These are phyloP conservation scores for Aleiodes sp. DNA, from an alignment of 1,140 invertebrate species.

Conservation along the genomic window DNA sequence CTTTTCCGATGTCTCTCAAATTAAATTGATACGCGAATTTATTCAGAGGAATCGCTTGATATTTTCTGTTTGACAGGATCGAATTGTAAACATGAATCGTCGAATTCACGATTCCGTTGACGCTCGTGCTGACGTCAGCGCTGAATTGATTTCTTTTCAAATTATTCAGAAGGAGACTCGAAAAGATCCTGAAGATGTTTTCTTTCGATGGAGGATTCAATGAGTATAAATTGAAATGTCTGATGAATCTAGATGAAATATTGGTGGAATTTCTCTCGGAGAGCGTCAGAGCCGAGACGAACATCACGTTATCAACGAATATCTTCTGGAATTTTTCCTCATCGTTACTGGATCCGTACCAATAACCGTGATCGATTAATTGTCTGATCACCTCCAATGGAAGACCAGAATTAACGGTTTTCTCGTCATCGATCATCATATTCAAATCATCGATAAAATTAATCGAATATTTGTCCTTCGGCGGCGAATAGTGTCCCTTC, in stretches of 20 bases:
- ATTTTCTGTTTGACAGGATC: constrained; percentile 65
- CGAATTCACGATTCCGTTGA: constrained; percentile 70
- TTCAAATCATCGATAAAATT: constrained; percentile 79
- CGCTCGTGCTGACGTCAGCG: constrained; percentile 68
- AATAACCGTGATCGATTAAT: constrained; percentile 72
- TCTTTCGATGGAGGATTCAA: constrained; percentile 72
- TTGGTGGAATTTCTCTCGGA: constrained; percentile 65
- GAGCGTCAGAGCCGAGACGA: constrained; percentile 70
- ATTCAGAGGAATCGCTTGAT: constrained; percentile 66
- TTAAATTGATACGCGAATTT: constrained; percentile 77
- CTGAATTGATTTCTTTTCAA: constrained; percentile 70
- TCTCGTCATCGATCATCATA: constrained; percentile 65
- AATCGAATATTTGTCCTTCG: constrained; percentile 67
- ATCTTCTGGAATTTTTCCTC: constrained; percentile 68
- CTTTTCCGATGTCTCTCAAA: constrained; percentile 70
- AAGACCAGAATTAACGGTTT: constrained; percentile 62
- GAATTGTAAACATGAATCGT: constrained; percentile 72
- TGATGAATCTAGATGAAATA: constrained; percentile 71
- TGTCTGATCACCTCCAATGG: constrained; percentile 76
- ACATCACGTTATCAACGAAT: constrained; percentile 69
- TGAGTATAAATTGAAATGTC: constrained; percentile 73
- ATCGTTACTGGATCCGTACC: constrained; percentile 66
- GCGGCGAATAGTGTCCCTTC: constrained; percentile 69
- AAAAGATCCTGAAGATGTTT: constrained; percentile 73
- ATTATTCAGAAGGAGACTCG: constrained; percentile 68